Conservation (phyloP, 2,888 invertebrate genomes). For the Dryobotodes eremita region DNA sequence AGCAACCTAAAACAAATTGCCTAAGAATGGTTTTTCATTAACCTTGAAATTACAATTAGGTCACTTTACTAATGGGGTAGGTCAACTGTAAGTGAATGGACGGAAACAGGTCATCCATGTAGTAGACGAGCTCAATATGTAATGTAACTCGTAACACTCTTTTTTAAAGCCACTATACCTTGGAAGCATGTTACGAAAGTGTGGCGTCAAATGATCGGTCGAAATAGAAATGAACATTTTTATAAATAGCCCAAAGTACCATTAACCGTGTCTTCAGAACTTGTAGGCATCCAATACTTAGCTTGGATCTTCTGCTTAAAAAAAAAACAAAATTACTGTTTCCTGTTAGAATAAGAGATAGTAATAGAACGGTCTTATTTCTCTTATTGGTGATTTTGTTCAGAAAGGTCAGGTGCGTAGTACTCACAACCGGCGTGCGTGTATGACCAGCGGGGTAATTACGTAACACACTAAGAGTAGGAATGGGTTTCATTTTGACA, state of each 20-base stretch:
- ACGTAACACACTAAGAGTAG: too few species aligned
- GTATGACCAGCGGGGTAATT: too few species aligned
- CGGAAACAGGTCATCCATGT: slow-evolving; percentile 51
- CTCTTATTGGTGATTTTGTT: not conserved
- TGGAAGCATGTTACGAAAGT: slow-evolving; percentile 21
- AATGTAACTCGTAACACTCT: slow-evolving; percentile 41
- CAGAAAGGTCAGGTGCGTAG: not conserved
- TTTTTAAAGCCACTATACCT: slow-evolving; percentile 33
- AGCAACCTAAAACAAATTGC: not conserved
- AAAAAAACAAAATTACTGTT: not conserved
- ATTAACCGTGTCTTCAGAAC: slow-evolving; percentile 5
- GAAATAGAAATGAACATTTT: slow-evolving; percentile 26
- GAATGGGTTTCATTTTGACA: too few species aligned
- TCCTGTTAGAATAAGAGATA: not conserved
- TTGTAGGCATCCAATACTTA: not conserved
- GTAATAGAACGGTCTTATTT: not conserved
- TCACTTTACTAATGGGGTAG: slow-evolving; percentile 14
- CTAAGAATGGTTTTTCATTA: slow-evolving; percentile 30
- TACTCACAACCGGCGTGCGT: not conserved
- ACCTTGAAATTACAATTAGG: slow-evolving; percentile 24
- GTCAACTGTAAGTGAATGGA: slow-evolving; percentile 34
- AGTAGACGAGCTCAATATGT: slow-evolving; percentile 39
- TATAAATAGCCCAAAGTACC: slow-evolving; percentile 14
- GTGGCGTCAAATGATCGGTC: slow-evolving; percentile 31
- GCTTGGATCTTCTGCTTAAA: not conserved